Evolutionary conservation across 2,888 invertebrate genomes (phyloP).

Genomic region (Agrochola lota): DNA sequence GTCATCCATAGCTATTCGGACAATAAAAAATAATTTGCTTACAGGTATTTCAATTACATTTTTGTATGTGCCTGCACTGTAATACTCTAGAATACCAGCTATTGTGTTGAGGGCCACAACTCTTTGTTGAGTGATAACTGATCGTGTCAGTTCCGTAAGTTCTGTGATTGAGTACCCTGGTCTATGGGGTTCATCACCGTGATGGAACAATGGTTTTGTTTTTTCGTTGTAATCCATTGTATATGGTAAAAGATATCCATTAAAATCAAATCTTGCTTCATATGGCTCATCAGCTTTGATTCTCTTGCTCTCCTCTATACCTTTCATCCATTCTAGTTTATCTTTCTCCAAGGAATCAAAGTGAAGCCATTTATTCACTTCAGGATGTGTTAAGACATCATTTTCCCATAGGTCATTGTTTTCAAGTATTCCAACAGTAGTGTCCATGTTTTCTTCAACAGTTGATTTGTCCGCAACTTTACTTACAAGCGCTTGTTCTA

Average conservation of each 20-base stretch:
- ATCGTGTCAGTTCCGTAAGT: slow-evolving; percentile 94
- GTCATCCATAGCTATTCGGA: slow-evolving; percentile 97
- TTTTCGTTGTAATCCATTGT: slow-evolving; percentile 90
- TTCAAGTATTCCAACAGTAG: slow-evolving; percentile 67
- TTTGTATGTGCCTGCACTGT: slow-evolving; percentile 94
- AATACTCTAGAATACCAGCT: slow-evolving; percentile 94
- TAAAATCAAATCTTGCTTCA: slow-evolving; percentile 96
- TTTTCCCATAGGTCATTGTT: slow-evolving; percentile 86
- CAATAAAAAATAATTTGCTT: slow-evolving; percentile 94
- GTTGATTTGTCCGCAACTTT: slow-evolving; percentile 19
- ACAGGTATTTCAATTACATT: slow-evolving; percentile 93
- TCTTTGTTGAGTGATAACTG: slow-evolving; percentile 95
- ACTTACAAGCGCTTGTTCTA: slow-evolving; percentile 30
- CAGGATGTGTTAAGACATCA: slow-evolving; percentile 91
- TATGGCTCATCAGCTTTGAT: slow-evolving; percentile 91
- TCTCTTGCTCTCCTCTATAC: slow-evolving; percentile 90
- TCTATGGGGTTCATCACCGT: slow-evolving; percentile 97
- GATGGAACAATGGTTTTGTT: slow-evolving; percentile 94
- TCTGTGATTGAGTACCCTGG: slow-evolving; percentile 98
- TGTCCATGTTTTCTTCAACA: slow-evolving; percentile 76
- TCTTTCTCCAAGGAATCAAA: slow-evolving; percentile 96
- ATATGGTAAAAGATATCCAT: slow-evolving; percentile 94
- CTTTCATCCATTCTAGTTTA: slow-evolving; percentile 97
- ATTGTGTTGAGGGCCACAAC: slow-evolving; percentile 94
- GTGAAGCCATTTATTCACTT: slow-evolving; percentile 94